Base-by-base conservation (phyloP, 2,113 vertebrate genomes). In the Pachyramphus minor region DNA sequence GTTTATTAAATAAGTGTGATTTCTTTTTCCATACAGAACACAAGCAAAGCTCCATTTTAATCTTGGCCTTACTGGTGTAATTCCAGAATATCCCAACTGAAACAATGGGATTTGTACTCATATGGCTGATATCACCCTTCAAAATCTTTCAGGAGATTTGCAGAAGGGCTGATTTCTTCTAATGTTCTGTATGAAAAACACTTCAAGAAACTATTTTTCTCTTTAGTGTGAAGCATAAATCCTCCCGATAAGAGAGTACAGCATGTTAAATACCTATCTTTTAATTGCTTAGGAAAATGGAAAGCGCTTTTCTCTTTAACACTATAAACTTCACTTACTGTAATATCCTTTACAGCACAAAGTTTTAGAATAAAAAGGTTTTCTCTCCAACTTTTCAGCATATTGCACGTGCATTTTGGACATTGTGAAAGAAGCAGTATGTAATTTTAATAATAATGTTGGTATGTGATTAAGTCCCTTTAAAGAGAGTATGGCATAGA, bases 101-200 rank as follows among this genome's bases (percentile, higher is more conserved):
- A 86, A 55, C 33, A 67, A 47, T 28, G 35, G 35, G 27, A 63
- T 93, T 94, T 94, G 8, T 63, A 47, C 16, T 71, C 0, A 0
- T 83, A 49, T 83, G 44, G 28, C 21, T 84, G 49, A 77, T 27
- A 45, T 2, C 14, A 55, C 13, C 39, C 13, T 84, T 85, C 42
- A 92, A 33, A 84, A 76, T 49, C 25, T 76, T 49, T 10, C 41
- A 33, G 25, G 62, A 87, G 37, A 27, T 66, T 37, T 80, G 42
- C 53, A 86, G 30, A 82, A 81, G 85, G 13, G 41, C 4, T 67
- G 50, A 80, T 82, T 87, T 74, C 12, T 62, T 93, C 31, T 37
- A 30, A n/a, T 87, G 95, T 97, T 96, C 96, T 98, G 67, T 97
- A 96, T 98, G 96, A 88, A 96, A 97, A 97, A 93, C 49, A 45